phyloP scores from a whole-genome alignment of 1,140 invertebrate genomes.

The Ceratosolen solmsi region DNA sequence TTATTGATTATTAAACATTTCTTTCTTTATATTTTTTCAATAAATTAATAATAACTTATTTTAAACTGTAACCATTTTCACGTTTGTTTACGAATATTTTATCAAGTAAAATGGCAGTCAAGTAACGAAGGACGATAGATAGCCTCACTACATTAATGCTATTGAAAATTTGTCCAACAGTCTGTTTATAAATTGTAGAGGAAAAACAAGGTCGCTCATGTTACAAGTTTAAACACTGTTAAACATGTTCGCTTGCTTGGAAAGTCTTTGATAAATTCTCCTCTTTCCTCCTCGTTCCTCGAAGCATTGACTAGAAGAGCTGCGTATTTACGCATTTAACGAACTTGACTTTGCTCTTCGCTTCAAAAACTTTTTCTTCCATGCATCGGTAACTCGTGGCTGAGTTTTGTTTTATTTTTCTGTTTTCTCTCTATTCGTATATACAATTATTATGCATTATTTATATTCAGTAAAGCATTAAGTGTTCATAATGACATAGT shows the following conservation, averaged over 20 bases:
- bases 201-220: neutral
- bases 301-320: neutral
- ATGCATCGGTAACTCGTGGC: neutral
- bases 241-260: neutral
- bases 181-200: neutral
- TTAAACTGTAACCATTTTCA: too few species aligned
- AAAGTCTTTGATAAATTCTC: neutral
- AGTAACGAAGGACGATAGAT: too few species aligned
- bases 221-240: constrained; percentile 6
- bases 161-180: neutral
- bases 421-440: too few species aligned
- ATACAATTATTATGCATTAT: too few species aligned
- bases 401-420: too few species aligned
- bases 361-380: neutral
- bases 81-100: neutral
- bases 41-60: too few species aligned
- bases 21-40: too few species aligned
- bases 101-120: neutral
- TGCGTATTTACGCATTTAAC: constrained; percentile 34
- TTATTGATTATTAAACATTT: too few species aligned
- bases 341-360: constrained; percentile 30
- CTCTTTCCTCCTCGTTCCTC: neutral
- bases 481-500: too few species aligned
- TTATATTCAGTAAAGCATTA: too few species aligned
- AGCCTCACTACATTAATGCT: too few species aligned